A percentile compares a stretch with the other conserved stretches of the same genome.
Evolutionary conservation across 2,888 invertebrate genomes (phyloP).

Genomic region (Cheilosia grossa): DNA sequence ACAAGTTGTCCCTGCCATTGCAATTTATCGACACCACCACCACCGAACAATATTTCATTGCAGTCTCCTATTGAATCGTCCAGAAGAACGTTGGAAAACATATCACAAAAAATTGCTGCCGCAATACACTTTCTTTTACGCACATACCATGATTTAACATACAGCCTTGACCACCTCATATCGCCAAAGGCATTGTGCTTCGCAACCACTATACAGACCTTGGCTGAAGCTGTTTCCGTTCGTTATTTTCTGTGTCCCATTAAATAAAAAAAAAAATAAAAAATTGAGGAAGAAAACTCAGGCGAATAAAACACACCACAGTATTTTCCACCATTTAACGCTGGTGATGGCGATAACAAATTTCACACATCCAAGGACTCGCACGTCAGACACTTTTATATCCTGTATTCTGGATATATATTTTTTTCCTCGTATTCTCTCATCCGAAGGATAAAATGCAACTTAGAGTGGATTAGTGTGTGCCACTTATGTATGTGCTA

Average conservation of each 20-base stretch:
- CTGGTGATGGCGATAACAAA: constrained; percentile 63
- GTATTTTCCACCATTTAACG: constrained; percentile 62
- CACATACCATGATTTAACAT: not conserved
- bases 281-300: constrained; percentile 5
- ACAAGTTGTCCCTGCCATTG: too few relatives aligned
- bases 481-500: constrained; percentile 30
- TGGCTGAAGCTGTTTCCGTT: constrained; percentile 31
- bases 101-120: not conserved
- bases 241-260: constrained; percentile 37
- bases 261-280: constrained; percentile 25
- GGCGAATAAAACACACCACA: constrained; percentile 44
- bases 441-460: constrained; percentile 60
- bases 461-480: constrained; percentile 67
- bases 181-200: constrained; percentile 32
- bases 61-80: too few relatives aligned
- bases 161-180: constrained; percentile 54
- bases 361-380: constrained; percentile 68
- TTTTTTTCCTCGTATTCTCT: constrained; percentile 25
- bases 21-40: too few relatives aligned
- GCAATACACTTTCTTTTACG: not conserved
- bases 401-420: constrained; percentile 28
- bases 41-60: too few relatives aligned
- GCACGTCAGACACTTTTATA: constrained; percentile 58
- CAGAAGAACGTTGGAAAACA: too few relatives aligned
- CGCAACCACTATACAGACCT: constrained; percentile 28